Evolutionary conservation across 2,113 vertebrate species (phyloP), one percentile per base, ranked within the genome.

Genomic region (Galeopterus variegatus): DNA sequence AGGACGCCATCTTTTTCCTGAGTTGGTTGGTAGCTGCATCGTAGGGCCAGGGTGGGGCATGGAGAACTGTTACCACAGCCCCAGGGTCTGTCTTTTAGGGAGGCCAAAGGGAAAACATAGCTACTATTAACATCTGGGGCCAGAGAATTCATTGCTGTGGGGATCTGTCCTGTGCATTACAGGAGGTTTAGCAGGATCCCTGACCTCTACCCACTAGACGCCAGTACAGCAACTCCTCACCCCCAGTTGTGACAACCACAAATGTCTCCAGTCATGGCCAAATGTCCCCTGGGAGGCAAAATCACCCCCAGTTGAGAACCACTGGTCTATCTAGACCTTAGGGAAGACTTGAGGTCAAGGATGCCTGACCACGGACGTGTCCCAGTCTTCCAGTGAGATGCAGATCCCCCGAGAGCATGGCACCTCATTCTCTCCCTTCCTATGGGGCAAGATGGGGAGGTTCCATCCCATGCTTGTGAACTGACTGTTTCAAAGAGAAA

Each of bases 41-140:
- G 3, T 1, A 0, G 15, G 70, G 14, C 45, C 9, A 18, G 1
- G 9, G 58, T 0, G 15, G 33, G 54, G 86, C 8, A 14, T 1
- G 0, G 69, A 72, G 67, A 64, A 7, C 45, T 4, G 41, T 45
- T 13, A 52, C 12, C 58, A 48, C 3, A 12, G 36, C n/a, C n/a
- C 65, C 26, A 48, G 88, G 60, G 77, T 31, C 70, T 80, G 56
- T 41, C 36, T 77, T 73, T 79, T 45, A 62, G 79, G 60, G 62
- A 80, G 45, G 72, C 41, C 1, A 4, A 64, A 81, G 14, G 67
- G 56, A 19, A 88, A 75, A 41, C 0, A 1, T 5, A 8, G 18
- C 28, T 36, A 6, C 11, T 62, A 5, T 48, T 31, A 14, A n/a
- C 19, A 41, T 89, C 77, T 58, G 26, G 54, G 54, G 76, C 21